Conservation (phyloP, 2,888 invertebrate species). For the Drosophila limbata region DNA sequence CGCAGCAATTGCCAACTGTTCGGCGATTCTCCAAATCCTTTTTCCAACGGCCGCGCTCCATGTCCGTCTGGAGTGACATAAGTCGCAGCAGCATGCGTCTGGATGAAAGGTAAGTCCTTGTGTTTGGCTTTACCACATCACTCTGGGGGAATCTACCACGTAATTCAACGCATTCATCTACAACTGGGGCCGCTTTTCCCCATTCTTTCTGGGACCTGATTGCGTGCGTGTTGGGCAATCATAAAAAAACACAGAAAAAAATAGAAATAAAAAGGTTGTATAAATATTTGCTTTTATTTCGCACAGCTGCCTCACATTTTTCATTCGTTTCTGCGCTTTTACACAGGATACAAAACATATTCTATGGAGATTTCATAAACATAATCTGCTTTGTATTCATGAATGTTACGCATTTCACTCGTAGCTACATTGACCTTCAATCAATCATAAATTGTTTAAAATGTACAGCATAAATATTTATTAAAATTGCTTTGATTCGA, state of each 20-base stretch:
- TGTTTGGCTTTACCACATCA: background rate
- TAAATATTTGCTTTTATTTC: constrained; percentile 63
- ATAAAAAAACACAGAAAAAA: background rate
- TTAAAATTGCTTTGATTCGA: background rate
- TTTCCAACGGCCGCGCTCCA: constrained; percentile 89
- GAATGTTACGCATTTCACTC: background rate
- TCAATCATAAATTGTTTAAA: constrained; percentile 2
- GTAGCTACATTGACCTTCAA: constrained; percentile 6
- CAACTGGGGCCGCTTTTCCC: background rate
- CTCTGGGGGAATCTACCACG: constrained; percentile 9
- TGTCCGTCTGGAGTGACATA: constrained; percentile 95
- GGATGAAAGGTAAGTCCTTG: constrained; percentile 84
- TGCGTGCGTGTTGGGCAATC: constrained; percentile 45
- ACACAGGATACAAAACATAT: background rate
- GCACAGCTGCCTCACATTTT: constrained; percentile 31
- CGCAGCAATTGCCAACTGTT: constrained; percentile 74
- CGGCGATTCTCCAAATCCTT: constrained; percentile 84
- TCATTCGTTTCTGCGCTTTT: background rate
- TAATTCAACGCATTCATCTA: constrained; percentile 3
- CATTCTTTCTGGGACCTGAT: constrained; percentile 33
- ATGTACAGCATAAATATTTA: background rate
- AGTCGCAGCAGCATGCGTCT: constrained; percentile 93
- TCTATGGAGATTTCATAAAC: background rate
- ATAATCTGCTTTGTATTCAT: background rate
- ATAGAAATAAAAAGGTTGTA: constrained; percentile 40